Base-by-base conservation (phyloP, 2,113 vertebrate species). In the Pseudorhombus dupliciocellatus region DNA sequence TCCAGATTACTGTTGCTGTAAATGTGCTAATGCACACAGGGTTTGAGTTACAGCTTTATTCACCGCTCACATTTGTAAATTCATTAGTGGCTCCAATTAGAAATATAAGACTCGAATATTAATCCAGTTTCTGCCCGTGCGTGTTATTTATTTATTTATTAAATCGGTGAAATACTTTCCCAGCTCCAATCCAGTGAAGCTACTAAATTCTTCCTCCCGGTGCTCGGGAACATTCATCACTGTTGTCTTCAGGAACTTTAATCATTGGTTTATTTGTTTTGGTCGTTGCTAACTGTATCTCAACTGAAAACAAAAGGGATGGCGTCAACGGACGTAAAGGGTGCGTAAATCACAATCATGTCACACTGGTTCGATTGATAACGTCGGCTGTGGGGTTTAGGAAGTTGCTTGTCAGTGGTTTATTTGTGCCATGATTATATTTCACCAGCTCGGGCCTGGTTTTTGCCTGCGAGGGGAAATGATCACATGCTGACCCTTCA, bases 401-500 rank as follows among this genome's bases (percentile, higher is more conserved):
- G 30, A 30, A 60, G 22, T 40, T 42, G 34, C 25, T n/a, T 50
- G 46, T n/a, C 34, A 21, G 10, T 50, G 20, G 5, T 46, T 18
- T 18, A 16, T 2, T 46, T 46, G 4, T 50, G 60, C 55, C 14
- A 57, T 26, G 34, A 5, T 58, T 37, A 46, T 16, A 9, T 66
- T 57, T 77, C 12, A 31, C 15, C 20, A 28, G 34, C 51, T 76
- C 37, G 52, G 7, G 53, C 53, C 30, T 24, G 8, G 42, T 24
- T 11, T 34, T 40, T 40, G 11, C 46, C 66, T 74, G 15, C 20
- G 16, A 69, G 30, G 26, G 11, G 16, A 73, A 71, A 68, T 80
- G 9, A 53, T 50, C 2, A 11, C n/a, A 56, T 16, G 42, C 52
- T 52, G 31, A 79, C 51, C 30, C 31, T 14, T 24, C 4, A 56